Percentiles rank a stretch among this genome's conserved stretches.
Conservation (phyloP, 2,888 invertebrate genomes). For the Chloroclystis v-ata region DNA sequence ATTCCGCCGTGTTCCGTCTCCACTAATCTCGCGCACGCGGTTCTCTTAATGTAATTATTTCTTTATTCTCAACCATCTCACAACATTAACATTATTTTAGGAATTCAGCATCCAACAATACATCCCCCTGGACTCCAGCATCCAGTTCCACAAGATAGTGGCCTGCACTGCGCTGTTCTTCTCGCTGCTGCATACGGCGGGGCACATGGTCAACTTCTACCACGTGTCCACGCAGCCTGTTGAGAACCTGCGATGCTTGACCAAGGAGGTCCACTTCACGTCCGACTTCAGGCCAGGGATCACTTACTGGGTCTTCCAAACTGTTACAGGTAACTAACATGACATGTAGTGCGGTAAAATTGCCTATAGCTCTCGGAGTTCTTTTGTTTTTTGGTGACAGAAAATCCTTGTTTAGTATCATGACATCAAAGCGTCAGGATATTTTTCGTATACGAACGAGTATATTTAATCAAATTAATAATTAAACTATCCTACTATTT, state of each 20-base stretch:
- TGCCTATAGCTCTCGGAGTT: too few relatives aligned
- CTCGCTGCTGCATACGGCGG: slow-evolving; percentile 93
- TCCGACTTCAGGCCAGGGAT: slow-evolving; percentile 97
- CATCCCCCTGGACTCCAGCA: slow-evolving; percentile 95
- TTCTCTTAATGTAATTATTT: too few relatives aligned
- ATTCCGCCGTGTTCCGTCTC: too few relatives aligned
- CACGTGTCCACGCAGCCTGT: slow-evolving; percentile 97
- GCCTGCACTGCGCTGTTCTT: slow-evolving; percentile 97
- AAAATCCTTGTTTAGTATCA: too few relatives aligned
- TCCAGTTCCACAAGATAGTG: slow-evolving; percentile 97
- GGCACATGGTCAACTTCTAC: slow-evolving; percentile 98
- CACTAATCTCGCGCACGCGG: too few relatives aligned
- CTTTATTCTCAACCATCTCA: neutral
- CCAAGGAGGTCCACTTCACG: slow-evolving; percentile 94
- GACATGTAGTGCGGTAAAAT: too few relatives aligned
- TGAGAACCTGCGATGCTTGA: slow-evolving; percentile 93
- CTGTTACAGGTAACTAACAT: slow-evolving; percentile 86
- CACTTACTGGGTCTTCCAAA: slow-evolving; percentile 96
- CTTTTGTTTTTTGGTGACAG: too few relatives aligned
- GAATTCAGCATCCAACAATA: slow-evolving; percentile 96
- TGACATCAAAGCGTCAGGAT: too few relatives aligned
- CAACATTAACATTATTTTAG: slow-evolving; percentile 32
- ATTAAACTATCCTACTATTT: too few relatives aligned
- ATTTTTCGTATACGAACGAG: too few relatives aligned
- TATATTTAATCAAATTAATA: too few relatives aligned